Evolutionary conservation across 1,140 invertebrate species (phyloP).

Genomic region (Pachypsylla venusta): DNA sequence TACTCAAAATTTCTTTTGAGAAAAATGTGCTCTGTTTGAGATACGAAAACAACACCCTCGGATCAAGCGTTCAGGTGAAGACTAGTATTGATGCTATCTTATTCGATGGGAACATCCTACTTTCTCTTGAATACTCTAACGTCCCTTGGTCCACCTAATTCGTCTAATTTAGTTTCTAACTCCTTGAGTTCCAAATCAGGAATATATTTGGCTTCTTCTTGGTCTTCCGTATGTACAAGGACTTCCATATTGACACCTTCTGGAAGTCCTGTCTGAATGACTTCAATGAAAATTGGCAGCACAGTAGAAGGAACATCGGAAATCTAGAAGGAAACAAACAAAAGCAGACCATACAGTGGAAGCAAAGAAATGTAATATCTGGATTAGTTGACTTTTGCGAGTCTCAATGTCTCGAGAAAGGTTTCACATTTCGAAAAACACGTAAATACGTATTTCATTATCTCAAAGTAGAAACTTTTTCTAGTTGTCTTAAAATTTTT

Average conservation of each 20-base stretch:
- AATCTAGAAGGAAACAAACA: constrained; percentile 31
- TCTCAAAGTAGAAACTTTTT: too few relatives aligned
- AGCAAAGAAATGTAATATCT: neutral
- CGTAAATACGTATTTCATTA: too few relatives aligned
- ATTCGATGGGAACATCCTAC: constrained; percentile 5
- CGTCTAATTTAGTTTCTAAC: constrained; percentile 43
- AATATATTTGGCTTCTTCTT: constrained; percentile 53
- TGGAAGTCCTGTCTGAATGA: constrained; percentile 52
- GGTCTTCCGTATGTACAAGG: constrained; percentile 38
- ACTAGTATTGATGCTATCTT: too few relatives aligned
- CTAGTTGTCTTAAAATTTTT: too few relatives aligned
- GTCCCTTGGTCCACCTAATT: constrained; percentile 36
- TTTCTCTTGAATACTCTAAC: neutral
- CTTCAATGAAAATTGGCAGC: constrained; percentile 46
- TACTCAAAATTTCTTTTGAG: too few relatives aligned
- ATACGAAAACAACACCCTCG: too few relatives aligned
- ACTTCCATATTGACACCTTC: constrained; percentile 54
- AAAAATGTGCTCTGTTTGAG: too few relatives aligned
- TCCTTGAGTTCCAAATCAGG: constrained; percentile 59
- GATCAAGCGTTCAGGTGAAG: too few relatives aligned
- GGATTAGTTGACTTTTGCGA: too few relatives aligned
- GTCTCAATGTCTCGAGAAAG: too few relatives aligned
- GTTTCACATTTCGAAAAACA: too few relatives aligned
- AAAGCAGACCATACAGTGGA: neutral
- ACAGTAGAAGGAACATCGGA: constrained; percentile 38